Base-by-base conservation (phyloP, 2,113 vertebrate genomes). In the Pygoscelis adeliae region DNA sequence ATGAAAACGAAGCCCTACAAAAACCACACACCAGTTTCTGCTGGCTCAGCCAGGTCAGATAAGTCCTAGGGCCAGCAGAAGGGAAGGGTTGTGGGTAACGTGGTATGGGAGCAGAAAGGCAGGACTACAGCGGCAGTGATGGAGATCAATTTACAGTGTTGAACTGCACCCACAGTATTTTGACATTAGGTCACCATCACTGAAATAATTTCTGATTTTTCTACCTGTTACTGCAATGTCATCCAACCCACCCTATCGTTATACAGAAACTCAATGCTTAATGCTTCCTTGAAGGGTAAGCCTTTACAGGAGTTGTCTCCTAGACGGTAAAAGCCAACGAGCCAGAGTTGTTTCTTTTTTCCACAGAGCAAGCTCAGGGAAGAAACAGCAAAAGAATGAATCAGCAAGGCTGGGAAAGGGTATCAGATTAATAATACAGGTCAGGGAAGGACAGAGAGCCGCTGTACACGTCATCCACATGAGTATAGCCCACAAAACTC, bases 141-240 rank as follows among this genome's bases (percentile, higher is more conserved):
- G 4, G 82, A 44, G 40, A 19, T 62, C 5, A 34, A 72, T 40
- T 65, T 63, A 74, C 9, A 0, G 22, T 2, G 0, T 3, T 32
- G 29, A 46, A 47, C 34, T 47, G 10, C 3, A 53, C 20, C 26
- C 52, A 7, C 13, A 8, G 15, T 10, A 20, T 44, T 74, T 70
- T 65, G 44, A 25, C 11, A 3, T 11, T 10, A 71, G 36, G 25
- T 50, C 30, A 5, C 13, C 55, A 23, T 15, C 30, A 16, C 20
- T 63, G 26, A 93, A 82, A 52, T 30, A 21, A 59, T 42, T 59
- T 66, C 73, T 65, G 10, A 5, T 46, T 83, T 50, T 70, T 21
- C 19, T 69, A 10, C 25, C 15, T 69, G 0, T 23, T 49, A 27
- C 22, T 81, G 42, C n/a, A n/a, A 46, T 4, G 11, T 38, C 55